These are phyloP conservation scores for Eupithecia subfuscata DNA, from an alignment of 2,888 invertebrate species.

Conservation along the genomic window DNA sequence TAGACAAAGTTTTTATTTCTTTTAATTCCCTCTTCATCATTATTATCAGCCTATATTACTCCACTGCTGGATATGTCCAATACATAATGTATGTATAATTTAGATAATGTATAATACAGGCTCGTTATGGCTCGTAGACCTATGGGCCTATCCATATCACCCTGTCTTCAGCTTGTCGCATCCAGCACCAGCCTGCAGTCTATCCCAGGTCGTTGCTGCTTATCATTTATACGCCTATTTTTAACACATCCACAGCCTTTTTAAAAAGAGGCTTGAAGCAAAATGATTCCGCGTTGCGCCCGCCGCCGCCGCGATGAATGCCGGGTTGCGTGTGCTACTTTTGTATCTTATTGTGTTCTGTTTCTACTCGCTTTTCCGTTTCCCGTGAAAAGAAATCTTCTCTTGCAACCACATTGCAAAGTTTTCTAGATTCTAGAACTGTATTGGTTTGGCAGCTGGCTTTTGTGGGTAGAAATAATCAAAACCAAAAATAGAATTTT, in stretches of 20 bases:
- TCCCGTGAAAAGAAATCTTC: neutral
- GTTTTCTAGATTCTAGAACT: too few relatives aligned
- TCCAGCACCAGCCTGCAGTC: neutral
- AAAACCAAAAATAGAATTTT: too few relatives aligned
- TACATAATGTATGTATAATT: too few relatives aligned
- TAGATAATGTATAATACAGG: too few relatives aligned
- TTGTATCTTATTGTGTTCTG: constrained; percentile 7
- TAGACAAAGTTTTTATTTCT: too few relatives aligned
- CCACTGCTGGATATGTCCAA: too few relatives aligned
- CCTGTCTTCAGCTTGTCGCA: neutral
- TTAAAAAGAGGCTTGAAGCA: neutral
- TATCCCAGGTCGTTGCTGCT: neutral
- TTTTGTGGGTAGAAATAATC: too few relatives aligned
- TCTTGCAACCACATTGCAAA: neutral
- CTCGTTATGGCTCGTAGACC: too few relatives aligned
- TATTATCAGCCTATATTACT: too few relatives aligned
- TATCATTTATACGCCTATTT: neutral
- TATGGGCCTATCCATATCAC: too few relatives aligned
- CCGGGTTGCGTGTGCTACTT: neutral
- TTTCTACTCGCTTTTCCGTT: constrained; percentile 9
- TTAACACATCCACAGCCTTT: neutral
- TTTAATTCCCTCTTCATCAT: too few relatives aligned
- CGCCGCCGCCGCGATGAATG: neutral
- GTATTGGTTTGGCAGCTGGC: too few relatives aligned
- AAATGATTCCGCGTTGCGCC: neutral